phyloP scores from a whole-genome alignment of 2,888 invertebrate genomes.

The Tuberolachnus salignus region DNA sequence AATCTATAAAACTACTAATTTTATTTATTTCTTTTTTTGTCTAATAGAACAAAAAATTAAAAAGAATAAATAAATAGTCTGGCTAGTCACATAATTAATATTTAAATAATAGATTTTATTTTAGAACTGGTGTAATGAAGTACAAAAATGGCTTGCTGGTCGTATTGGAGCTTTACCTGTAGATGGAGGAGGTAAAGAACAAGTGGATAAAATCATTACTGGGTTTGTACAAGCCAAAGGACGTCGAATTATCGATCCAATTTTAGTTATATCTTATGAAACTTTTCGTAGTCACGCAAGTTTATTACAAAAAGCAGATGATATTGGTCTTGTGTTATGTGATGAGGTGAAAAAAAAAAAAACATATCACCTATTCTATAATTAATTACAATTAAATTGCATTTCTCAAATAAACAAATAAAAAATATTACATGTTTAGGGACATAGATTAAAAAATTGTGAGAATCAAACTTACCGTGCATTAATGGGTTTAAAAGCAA shows the following conservation, averaged over 20 bases:
- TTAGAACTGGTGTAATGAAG: slow-evolving; percentile 97
- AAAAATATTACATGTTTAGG: slow-evolving; percentile 64
- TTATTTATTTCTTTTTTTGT: no score
- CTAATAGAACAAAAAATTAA: no score
- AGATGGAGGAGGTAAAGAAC: slow-evolving; percentile 85
- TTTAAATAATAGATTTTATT: slow-evolving; percentile 57
- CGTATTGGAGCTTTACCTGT: slow-evolving; percentile 81
- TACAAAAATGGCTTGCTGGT: slow-evolving; percentile 92
- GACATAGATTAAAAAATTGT: slow-evolving; percentile 95
- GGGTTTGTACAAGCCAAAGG: slow-evolving; percentile 85
- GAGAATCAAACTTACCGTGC: slow-evolving; percentile 98
- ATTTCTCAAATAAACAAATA: not conserved
- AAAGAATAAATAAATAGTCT: no score
- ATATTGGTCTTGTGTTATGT: slow-evolving; percentile 95
- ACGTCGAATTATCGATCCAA: slow-evolving; percentile 78
- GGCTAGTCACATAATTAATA: not conserved
- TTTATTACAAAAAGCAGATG: slow-evolving; percentile 80
- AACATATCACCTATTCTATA: not conserved
- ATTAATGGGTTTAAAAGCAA: slow-evolving; percentile 86
- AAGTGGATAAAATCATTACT: slow-evolving; percentile 79
- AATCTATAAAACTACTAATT: no score
- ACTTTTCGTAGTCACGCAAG: slow-evolving; percentile 93
- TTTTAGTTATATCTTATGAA: slow-evolving; percentile 98
- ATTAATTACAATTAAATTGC: slow-evolving; percentile 25
- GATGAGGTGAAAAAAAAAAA: slow-evolving; percentile 74